Base-by-base conservation (phyloP, 2,888 invertebrate genomes). In the Trissonchulus sp. region DNA sequence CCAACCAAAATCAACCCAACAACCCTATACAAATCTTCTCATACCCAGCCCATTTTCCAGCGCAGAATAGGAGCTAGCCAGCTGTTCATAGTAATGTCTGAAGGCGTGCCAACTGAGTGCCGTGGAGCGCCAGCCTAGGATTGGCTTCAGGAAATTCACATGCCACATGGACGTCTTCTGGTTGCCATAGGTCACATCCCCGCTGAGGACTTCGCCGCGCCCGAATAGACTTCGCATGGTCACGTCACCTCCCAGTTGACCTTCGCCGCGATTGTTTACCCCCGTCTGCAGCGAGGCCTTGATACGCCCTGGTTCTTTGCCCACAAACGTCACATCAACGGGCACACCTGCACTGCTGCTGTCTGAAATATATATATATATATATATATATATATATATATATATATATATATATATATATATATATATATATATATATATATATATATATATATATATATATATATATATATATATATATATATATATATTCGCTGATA, bases 171-270 rank as follows among this genome's bases (percentile, higher is more conserved):
- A 90, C 0, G 92, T 90, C 81, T 90, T 90, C 81, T 91, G 91
- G 78, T 91, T 91, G 37, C 94, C 94, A 83, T 93, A 90, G 77
- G 91, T 91, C 85, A 93, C 93, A 84, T 94, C 93, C 30, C 91
- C 88, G 79, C 90, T 90, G 15, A 94, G 80, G 72, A 81, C 80
- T 88, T 97, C 96, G 0, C 93, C 97, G 75, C 95, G 89, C 0
- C 97, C 96, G 80, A 91, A 87, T 74, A 93, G 86, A 87, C 97
- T 97, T 0, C 31, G n/a, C 3, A 8, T 30, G 2, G 28, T n/a
- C 8, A n/a, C 31, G n/a, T 37, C 15, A 2, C 15, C 30, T 1
- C 73, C 30, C 69, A 28, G 18, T n/a, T 28, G 15, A 8, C n/a
- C 69, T 30, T 74, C 74, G n/a, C 74, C 74, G 23, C 37, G 35